Evolutionary conservation across 2,797 vertebrate genomes (phyloP).

Genomic region (Amblyopsis hoosieri): DNA sequence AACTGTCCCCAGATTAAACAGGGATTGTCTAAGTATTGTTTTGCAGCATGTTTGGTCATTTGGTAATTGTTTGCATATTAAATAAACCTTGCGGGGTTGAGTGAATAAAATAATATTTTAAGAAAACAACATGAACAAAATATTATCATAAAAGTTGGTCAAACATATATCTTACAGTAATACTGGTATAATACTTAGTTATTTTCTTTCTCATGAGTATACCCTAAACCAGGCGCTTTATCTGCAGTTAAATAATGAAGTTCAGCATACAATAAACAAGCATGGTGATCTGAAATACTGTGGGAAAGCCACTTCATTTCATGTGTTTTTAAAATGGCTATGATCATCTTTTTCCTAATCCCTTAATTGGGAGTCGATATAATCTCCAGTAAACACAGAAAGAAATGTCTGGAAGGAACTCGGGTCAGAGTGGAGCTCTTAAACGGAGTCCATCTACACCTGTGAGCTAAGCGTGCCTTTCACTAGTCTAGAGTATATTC

Average conservation of each 20-base stretch:
- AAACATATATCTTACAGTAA: slow-evolving; percentile 49
- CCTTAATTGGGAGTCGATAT: slow-evolving; percentile 76
- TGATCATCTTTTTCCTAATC: slow-evolving; percentile 72
- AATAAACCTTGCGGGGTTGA: slow-evolving; percentile 22
- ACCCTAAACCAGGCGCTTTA: slow-evolving; percentile 51
- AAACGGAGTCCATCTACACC: slow-evolving; percentile 68
- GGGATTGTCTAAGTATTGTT: neutral
- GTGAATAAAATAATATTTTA: slow-evolving; percentile 4
- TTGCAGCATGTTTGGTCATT: too few species aligned
- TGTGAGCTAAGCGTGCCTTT: slow-evolving; percentile 67
- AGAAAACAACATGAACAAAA: too few species aligned
- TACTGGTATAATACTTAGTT: neutral
- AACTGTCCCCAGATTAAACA: slow-evolving; percentile 55
- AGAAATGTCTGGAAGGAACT: slow-evolving; percentile 52
- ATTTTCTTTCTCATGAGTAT: slow-evolving; percentile 34
- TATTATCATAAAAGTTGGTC: slow-evolving; percentile 27
- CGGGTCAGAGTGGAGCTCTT: slow-evolving; percentile 50
- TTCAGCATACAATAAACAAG: slow-evolving; percentile 56
- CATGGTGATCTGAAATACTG: slow-evolving; percentile 45
- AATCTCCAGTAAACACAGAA: slow-evolving; percentile 59
- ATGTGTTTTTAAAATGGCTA: slow-evolving; percentile 71
- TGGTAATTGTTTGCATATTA: slow-evolving; percentile 22
- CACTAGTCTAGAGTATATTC: slow-evolving; percentile 67
- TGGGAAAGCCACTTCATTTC: slow-evolving; percentile 68
- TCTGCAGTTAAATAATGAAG: slow-evolving; percentile 40